A percentile compares a stretch with the other conserved stretches of the same genome.
Evolutionary conservation across 1,140 invertebrate genomes (phyloP).

Genomic region (Formica exsecta): DNA sequence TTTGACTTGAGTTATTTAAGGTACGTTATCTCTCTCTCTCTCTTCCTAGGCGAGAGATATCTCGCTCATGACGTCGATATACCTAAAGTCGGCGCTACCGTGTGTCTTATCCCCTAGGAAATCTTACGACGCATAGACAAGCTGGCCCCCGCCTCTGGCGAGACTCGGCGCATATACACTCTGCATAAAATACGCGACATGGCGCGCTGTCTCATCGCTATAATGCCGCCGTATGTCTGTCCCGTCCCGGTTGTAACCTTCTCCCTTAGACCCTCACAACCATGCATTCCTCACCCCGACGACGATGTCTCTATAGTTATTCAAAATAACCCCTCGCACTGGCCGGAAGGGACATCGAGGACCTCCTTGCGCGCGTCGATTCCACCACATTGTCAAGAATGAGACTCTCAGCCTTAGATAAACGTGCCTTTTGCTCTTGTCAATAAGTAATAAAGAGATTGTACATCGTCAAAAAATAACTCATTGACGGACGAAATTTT

Average conservation of each 20-base stretch:
- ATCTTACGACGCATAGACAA: conserved; percentile 78
- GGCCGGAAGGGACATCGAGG: neutral
- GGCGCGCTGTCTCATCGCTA: conserved; percentile 66
- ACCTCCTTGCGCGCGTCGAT: conserved; percentile 21
- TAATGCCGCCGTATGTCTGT: conserved; percentile 69
- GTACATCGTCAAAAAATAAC: neutral
- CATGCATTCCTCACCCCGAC: conserved; percentile 24
- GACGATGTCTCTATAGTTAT: conserved; percentile 24
- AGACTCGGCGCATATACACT: conserved; percentile 57
- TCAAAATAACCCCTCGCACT: neutral
- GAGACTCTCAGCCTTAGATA: neutral
- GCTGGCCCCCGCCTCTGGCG: conserved; percentile 37
- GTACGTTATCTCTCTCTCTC: neutral
- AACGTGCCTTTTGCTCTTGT: neutral
- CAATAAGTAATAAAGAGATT: conserved; percentile 5
- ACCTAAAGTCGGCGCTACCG: conserved; percentile 8
- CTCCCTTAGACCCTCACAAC: conserved; percentile 2
- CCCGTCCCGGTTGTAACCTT: conserved; percentile 61
- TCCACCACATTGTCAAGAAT: neutral
- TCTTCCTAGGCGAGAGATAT: conserved; percentile 20
- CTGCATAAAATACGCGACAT: conserved; percentile 47
- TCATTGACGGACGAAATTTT: neutral
- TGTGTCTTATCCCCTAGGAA: conserved; percentile 75
- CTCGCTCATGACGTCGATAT: conserved; percentile 43
- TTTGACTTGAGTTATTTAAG: conserved; percentile 52